A percentile compares a stretch with the other conserved stretches of the same genome.
Evolutionary conservation across 2,113 vertebrate genomes (phyloP).

Genomic region (Prinia subflava): DNA sequence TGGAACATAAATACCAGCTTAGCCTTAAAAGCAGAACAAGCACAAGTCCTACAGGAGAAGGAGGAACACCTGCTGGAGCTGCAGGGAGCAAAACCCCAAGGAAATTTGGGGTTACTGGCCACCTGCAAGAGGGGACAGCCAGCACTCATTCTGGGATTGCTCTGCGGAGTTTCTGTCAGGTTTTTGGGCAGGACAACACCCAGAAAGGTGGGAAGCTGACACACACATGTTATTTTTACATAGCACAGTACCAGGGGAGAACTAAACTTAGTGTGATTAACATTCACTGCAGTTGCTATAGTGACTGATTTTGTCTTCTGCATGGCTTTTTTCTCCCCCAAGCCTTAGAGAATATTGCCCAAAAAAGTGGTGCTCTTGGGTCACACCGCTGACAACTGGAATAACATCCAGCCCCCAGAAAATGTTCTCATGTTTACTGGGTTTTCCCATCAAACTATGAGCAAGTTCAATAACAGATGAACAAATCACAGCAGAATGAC

Average conservation of each 20-base stretch:
- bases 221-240: not conserved
- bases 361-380: not conserved
- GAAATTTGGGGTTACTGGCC: not conserved
- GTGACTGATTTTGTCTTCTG: not conserved
- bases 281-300: not conserved
- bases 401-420: not conserved
- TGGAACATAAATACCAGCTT: not conserved
- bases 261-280: not conserved
- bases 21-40: not conserved
- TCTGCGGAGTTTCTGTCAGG: not conserved
- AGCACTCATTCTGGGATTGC: not conserved
- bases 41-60: not conserved
- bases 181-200: not conserved
- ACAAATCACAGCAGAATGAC: not conserved
- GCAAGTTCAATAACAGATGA: not conserved
- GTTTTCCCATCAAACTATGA: not conserved
- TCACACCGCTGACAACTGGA: not conserved
- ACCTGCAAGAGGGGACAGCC: accelerated
- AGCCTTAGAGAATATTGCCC: not conserved
- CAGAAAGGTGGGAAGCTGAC: not conserved
- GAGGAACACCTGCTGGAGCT: not conserved
- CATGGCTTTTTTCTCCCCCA: not conserved
- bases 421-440: not conserved
- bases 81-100: not conserved
- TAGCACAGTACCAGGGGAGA: not conserved